Base-by-base conservation (phyloP, 2,113 vertebrate species). In the Prochilodus magdalenae region DNA sequence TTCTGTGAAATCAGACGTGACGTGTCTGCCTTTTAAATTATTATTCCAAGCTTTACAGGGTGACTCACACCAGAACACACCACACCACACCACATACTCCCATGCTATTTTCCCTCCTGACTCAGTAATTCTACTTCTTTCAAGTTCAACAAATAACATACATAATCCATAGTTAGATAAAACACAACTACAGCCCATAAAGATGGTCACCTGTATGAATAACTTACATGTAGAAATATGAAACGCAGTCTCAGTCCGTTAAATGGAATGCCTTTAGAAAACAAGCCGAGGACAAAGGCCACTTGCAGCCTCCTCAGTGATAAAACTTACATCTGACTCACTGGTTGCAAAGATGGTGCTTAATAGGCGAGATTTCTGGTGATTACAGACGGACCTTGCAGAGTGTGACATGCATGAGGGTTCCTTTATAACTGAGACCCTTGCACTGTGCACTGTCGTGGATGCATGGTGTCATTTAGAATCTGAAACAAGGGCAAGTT, bases 391-490 rank as follows among this genome's bases (percentile, higher is more conserved):
- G 11, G 33, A 36, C 36, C 40, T 70, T 24, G 22, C 40, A 70
- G 40, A 44, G 36, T 67, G 65, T 67, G 30, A 20, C 30, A 67
- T 36, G 65, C 65, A 67, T 36, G 20, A 13, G 40, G 40, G 30
- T n/a, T 11, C 6, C 65, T 40, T 22, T 33, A 36, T 22, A 18
- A 67, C 22, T 40, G 30, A 67, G 16, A 67, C 65, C 8, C 16
- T 67, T 67, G 16, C 4, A 20, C 20, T 13, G 11, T 36, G 65
- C 13, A 11, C 29, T 20, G 65, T 44, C 26, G 22, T 40, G 66
- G 40, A 70, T 70, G 40, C 66, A 70, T 44, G 22, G 70, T 63
- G 44, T 53, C 60, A 73, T 73, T 73, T 16, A 80, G 66, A 62
- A 24, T 59, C 36, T 44, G n/a, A 70, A 70, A 70, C 66, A 44